Base-by-base conservation (phyloP, 2,113 vertebrate species). In the Osmerus mordax region DNA sequence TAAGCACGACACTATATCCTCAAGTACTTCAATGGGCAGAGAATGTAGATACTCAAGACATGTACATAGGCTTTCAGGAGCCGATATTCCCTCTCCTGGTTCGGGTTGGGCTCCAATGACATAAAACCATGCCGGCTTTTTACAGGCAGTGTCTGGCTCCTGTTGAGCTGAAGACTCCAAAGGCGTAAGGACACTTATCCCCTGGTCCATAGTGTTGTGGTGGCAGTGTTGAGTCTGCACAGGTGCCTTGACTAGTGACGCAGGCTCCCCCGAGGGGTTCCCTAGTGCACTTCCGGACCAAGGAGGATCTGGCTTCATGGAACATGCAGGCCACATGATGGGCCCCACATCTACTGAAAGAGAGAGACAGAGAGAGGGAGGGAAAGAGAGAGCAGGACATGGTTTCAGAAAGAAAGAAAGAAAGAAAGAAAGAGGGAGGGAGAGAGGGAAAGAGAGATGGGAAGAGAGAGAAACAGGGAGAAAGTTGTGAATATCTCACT, bases 1-100 rank as follows among this genome's bases (percentile, higher is more conserved):
- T 64, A 72, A 36, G 18, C 15, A 47, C 12, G 25, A 32, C 15
- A 72, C 16, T 55, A 72, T 64, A 32, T 55, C 69, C 21, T 61
- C 63, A 28, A 72, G 16, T 28, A 51, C 19, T 53, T 53, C 51
- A 53, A 54, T 25, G 52, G 51, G 25, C 4, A 28, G 23, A 47
- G 64, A 21, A 13, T 67, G 41, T 25, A 53, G 25, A 21, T 67
- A 28, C 61, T 63, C 36, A 21, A 67, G n/a, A 53, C 21, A 52
- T 19, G 19, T 2, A 67, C n/a, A 67, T 16, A 19, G 36, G 13
- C 41, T 15, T 12, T 23, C 4, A 12, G 41, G 19, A 51, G 15
- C n/a, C 12, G 36, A 23, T 25, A 7, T 63, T 25, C 21, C 25
- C 41, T 67, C 47, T 53, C 11, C 21, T 51, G 36, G 12, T 9